These are phyloP conservation scores for Alentia gelatinosa DNA, from an alignment of 2,888 invertebrate species.

Conservation along the genomic window DNA sequence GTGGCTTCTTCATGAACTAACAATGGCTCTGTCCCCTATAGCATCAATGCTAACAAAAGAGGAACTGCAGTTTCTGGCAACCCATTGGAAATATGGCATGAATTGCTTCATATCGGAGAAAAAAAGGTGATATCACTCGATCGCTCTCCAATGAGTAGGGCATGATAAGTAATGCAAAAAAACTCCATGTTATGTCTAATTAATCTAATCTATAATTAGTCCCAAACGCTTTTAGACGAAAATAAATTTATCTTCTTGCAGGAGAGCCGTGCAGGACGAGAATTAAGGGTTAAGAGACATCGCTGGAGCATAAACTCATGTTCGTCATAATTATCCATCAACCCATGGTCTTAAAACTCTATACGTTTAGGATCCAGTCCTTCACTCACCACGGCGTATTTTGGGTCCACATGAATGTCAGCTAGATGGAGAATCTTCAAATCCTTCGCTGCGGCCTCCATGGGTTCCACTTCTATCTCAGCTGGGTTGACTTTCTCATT, in stretches of 20 bases:
- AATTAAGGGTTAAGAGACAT: neutral
- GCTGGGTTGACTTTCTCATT: neutral
- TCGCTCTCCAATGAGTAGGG: too few species aligned
- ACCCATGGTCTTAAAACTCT: neutral
- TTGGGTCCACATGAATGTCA: slow-evolving; percentile 46
- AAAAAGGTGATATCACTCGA: too few species aligned
- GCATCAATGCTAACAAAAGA: neutral
- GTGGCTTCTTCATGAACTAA: neutral
- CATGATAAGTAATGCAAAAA: neutral
- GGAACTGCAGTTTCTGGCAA: too few species aligned
- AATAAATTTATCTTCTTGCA: neutral
- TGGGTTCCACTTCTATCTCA: neutral
- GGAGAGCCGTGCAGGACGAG: neutral
- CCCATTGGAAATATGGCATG: neutral
- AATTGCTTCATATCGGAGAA: neutral
- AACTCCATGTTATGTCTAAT: neutral
- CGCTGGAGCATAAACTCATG: too few species aligned
- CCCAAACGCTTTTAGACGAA: neutral
- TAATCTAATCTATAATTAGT: neutral
- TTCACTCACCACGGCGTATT: slow-evolving; percentile 41
- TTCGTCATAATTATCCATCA: too few species aligned
- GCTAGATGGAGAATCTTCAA: slow-evolving; percentile 9
- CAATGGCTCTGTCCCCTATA: neutral
- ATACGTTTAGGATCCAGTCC: neutral
- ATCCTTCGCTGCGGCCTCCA: neutral